Base-by-base conservation (phyloP, 2,113 vertebrate genomes). In the Podiceps cristatus region DNA sequence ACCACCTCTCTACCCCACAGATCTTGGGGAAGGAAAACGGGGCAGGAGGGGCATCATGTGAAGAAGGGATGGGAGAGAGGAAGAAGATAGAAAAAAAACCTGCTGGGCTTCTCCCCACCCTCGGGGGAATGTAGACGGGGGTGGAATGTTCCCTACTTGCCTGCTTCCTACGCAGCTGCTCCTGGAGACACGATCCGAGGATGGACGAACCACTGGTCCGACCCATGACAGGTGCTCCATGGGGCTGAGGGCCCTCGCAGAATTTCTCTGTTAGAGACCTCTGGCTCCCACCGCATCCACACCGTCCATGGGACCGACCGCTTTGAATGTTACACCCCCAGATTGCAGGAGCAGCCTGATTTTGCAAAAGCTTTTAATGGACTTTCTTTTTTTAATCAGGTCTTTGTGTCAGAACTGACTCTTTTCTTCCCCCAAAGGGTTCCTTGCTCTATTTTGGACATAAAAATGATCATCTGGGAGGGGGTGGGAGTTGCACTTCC, bases 371-470 rank as follows among this genome's bases (percentile, higher is more conserved):
- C 74, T 49, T 82, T 95, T 91, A 95, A 96, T 95, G 95, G 90
- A 27, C 29, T 96, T 96, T 93, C 96, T 93, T 96, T 97, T 97
- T 97, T 96, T 96, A 97, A 96, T 93, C 92, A 96, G 71, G 92
- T 85, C 96, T 97, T 49, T 49, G 95, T 96, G 96, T 92, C 96
- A 96, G 92, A 90, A 58, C 91, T 42, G 58, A 35, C 74, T 89
- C 73, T 82, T 66, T 82, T n/a, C 84, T 93, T 40, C 17, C n/a
- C 94, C 74, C 85, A 17, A 49, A 72, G 96, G 96, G 88, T 64
- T 82, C 66, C 31, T 91, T 97, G 96, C 87, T 97, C 96, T 94
- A 96, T 97, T 97, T 96, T 90, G 77, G 72, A 94, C 56, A 60
- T 42, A 77, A 93, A 93, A 93, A 64, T 18, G 8, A 64, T 93